These are phyloP conservation scores for Otis tarda DNA, from an alignment of 2,113 vertebrate species.

Conservation along the genomic window DNA sequence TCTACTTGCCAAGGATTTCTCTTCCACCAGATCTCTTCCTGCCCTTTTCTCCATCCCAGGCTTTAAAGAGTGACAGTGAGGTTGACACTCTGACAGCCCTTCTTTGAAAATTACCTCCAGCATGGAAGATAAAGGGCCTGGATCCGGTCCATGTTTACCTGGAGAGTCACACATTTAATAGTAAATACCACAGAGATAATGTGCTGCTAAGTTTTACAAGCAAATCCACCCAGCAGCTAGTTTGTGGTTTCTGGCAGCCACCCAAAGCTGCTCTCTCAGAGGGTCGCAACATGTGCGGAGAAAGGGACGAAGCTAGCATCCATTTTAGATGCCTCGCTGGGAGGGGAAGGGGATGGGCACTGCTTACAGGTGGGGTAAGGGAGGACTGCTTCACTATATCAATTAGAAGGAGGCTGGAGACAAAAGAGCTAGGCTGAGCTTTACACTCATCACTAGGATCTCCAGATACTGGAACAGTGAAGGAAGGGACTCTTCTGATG, in stretches of 20 bases:
- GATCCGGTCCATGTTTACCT: not conserved
- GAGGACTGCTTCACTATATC: not conserved
- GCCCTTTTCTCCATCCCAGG: not conserved
- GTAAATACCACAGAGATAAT: conserved; percentile 13
- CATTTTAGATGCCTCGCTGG: not conserved
- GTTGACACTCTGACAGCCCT: not conserved
- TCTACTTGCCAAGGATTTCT: not conserved
- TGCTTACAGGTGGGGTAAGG: not conserved
- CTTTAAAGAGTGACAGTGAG: not conserved
- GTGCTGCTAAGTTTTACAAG: not conserved
- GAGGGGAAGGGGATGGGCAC: not conserved
- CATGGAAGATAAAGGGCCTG: not conserved
- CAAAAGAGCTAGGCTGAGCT: not conserved
- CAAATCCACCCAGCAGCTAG: not conserved
- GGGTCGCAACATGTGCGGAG: not conserved
- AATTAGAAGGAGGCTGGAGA: not conserved
- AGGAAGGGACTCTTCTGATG: not conserved
- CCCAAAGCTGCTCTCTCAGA: not conserved
- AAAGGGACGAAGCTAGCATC: not conserved
- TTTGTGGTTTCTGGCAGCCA: not conserved
- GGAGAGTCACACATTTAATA: not conserved
- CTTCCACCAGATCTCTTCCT: not conserved
- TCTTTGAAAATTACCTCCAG: not conserved
- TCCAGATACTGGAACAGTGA: not conserved
- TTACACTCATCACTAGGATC: not conserved